Evolutionary conservation across 2,113 vertebrate genomes (phyloP).

Genomic region (Ursus arctos): DNA sequence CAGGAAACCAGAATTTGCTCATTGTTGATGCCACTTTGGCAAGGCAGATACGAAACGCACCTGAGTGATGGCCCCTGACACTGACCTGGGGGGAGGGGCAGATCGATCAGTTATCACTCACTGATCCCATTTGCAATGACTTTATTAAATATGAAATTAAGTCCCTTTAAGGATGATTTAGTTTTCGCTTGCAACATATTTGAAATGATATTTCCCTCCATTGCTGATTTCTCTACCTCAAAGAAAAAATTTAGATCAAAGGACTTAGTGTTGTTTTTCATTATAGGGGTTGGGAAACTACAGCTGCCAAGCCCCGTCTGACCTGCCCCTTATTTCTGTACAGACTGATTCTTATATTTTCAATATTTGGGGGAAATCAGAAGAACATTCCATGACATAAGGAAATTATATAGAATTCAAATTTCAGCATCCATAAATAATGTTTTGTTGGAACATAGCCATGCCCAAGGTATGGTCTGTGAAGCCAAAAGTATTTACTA

Average conservation of each 20-base stretch:
- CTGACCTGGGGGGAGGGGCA: accelerated
- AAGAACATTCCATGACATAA: background rate
- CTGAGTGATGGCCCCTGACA: background rate
- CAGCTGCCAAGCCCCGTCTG: background rate
- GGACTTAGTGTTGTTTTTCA: background rate
- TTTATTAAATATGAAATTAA: background rate
- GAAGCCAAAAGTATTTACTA: background rate
- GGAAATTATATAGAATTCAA: background rate
- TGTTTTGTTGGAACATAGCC: background rate
- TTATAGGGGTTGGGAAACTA: background rate
- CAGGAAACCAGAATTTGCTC: background rate
- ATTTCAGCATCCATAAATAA: background rate
- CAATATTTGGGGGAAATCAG: background rate
- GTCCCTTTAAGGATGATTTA: background rate
- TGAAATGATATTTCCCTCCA: background rate
- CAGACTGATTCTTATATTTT: background rate
- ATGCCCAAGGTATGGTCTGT: background rate
- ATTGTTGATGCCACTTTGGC: background rate
- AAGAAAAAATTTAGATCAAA: background rate
- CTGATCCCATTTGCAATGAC: accelerated
- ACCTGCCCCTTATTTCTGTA: background rate
- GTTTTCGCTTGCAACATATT: background rate
- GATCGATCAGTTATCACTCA: accelerated
- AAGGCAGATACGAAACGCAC: background rate
- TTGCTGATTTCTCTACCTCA: background rate